Evolutionary conservation across 2,888 invertebrate species (phyloP).

Genomic region (Argyresthia albistria): DNA sequence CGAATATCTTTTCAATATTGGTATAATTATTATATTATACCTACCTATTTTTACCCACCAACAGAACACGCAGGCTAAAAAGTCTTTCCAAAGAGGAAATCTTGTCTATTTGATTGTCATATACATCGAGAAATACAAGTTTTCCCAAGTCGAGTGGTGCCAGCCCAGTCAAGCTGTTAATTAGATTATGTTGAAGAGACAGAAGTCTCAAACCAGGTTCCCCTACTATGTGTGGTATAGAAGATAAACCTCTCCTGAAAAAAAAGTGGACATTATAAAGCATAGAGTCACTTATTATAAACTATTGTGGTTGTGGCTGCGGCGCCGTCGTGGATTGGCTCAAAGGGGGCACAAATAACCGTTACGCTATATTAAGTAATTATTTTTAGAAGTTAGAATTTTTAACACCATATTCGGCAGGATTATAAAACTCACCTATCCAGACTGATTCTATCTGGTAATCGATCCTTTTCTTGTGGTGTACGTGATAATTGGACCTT

Average conservation of each 20-base stretch:
- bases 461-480: slow-evolving; percentile 83
- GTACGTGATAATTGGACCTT: slow-evolving; percentile 79
- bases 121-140: slow-evolving; percentile 93
- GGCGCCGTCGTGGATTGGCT: no score
- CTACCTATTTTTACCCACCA: slow-evolving; percentile 93
- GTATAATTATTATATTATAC: slow-evolving; percentile 1
- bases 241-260: slow-evolving; percentile 82
- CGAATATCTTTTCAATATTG: background rate
- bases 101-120: slow-evolving; percentile 94
- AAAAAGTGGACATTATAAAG: background rate
- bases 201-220: slow-evolving; percentile 86
- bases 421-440: slow-evolving; percentile 74
- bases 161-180: slow-evolving; percentile 80
- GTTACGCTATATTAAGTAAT: background rate
- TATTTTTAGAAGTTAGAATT: background rate
- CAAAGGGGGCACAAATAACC: background rate
- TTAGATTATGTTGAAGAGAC: slow-evolving; percentile 93
- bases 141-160: slow-evolving; percentile 74
- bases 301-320: no score
- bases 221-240: slow-evolving; percentile 86
- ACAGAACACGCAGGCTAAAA: slow-evolving; percentile 85
- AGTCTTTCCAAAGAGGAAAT: slow-evolving; percentile 85
- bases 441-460: slow-evolving; percentile 90
- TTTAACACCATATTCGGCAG: background rate
- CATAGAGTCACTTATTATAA: no score